Evolutionary conservation across 2,797 vertebrate genomes (phyloP).

Genomic region (Novumbra hubbsi): DNA sequence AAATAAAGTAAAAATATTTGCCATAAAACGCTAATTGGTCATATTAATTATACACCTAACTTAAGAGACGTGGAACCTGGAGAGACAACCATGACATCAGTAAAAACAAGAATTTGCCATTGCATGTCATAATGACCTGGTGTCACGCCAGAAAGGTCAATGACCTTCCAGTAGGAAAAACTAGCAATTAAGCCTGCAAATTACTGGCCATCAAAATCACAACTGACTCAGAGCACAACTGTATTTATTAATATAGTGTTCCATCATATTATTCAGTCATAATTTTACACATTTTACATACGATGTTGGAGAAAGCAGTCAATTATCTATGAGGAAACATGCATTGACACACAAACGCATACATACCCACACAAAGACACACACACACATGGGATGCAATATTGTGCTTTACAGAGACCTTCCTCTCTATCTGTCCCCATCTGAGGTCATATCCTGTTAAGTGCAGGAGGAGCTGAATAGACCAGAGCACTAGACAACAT

Average conservation of each 20-base stretch:
- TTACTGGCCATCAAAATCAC: not conserved
- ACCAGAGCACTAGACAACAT: slow-evolving; percentile 29
- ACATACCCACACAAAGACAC: slow-evolving; percentile 30
- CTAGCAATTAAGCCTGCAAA: slow-evolving; percentile 6
- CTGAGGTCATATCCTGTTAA: slow-evolving; percentile 42
- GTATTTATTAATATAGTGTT: slow-evolving; percentile 68
- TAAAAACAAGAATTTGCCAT: not conserved
- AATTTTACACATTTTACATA: slow-evolving; percentile 48
- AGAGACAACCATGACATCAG: not conserved
- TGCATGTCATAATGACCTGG: not conserved
- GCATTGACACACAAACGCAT: slow-evolving; percentile 46
- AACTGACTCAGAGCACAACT: slow-evolving; percentile 36
- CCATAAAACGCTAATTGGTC: not conserved
- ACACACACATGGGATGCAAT: slow-evolving; percentile 18
- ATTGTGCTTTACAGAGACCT: slow-evolving; percentile 68
- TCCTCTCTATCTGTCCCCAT: slow-evolving; percentile 32
- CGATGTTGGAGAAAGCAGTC: slow-evolving; percentile 45
- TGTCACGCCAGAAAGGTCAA: not conserved
- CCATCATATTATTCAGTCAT: slow-evolving; percentile 29
- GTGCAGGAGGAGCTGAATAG: slow-evolving; percentile 35
- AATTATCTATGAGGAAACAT: slow-evolving; percentile 63
- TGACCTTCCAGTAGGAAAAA: slow-evolving; percentile 1
- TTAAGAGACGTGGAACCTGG: not conserved
- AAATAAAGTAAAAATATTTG: slow-evolving; percentile 56
- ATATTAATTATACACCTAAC: not conserved